Evolutionary conservation across 64 coral and sea anemone species (phyloP).

Genomic region (Trachythela sp.): DNA sequence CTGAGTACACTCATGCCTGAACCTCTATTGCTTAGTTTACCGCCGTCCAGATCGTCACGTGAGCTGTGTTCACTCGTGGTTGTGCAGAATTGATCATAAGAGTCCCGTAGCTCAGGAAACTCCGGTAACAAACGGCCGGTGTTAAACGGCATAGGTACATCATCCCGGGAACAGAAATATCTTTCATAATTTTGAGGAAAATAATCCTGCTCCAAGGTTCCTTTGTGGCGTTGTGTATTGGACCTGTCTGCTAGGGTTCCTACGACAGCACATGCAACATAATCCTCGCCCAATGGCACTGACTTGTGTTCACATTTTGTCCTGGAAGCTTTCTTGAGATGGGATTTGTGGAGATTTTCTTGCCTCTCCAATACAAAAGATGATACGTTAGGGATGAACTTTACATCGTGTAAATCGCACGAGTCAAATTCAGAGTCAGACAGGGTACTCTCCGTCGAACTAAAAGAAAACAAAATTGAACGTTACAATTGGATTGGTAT

Average conservation of each 20-base stretch:
- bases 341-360: neutral
- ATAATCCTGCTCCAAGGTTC: neutral
- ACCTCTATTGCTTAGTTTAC: neutral
- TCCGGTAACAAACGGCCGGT: neutral
- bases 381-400: neutral
- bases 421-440: constrained; percentile 2
- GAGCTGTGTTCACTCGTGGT: neutral
- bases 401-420: neutral
- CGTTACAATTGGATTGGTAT: neutral
- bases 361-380: neutral
- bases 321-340: neutral
- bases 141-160: neutral
- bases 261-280: neutral
- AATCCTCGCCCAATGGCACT: neutral
- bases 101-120: constrained; percentile 6
- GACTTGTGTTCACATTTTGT: neutral
- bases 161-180: neutral
- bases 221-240: neutral
- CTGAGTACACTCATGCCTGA: neutral
- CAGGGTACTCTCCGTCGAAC: neutral
- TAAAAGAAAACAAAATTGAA: neutral
- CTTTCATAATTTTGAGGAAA: neutral
- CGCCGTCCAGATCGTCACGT: neutral
- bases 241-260: neutral
- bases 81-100: constrained; percentile 8